Evolutionary conservation across 2,888 invertebrate species (phyloP), one percentile per base, ranked within the genome.

Genomic region (Taphrorychus bicolor): DNA sequence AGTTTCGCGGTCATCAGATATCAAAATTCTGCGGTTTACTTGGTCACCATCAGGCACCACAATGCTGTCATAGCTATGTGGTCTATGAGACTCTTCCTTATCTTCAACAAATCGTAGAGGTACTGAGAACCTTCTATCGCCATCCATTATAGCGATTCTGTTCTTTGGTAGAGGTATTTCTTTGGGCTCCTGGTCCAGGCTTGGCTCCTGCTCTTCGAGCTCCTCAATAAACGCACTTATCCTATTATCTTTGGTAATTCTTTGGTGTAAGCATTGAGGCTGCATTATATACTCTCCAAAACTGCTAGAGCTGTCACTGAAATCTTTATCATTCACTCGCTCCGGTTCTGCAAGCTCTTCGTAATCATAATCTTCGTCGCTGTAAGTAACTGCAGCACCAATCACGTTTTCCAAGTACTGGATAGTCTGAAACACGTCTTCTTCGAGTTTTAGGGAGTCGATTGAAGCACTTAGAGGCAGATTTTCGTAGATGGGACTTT

Each of bases 261-360:
- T 59, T 59, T 63, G 63, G 23, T 59, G 51, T 54, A 41, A 61
- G 52, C 45, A 18, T 2, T 48, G 18, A 7, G 62, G 58, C 1
- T 32, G 14, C 21, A 23, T 23, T 16, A 59, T 5, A 18, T 40
- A 69, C 18, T 65, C 65, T n/a, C 41, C 69, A 45, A 69, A 69
- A 54, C 69, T 69, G 40, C 69, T 69, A 5, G 69, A 61, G n/a
- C 69, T 69, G n/a, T 53, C 65, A 5, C 57, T 61, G 18, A 61
- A 65, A 40, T 58, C 51, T 19, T 58, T 42, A n/a, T 57, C 60
- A 17, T 65, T 57, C 9, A 53, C 23, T n/a, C n/a, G n/a, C n/a
- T n/a, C n/a, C n/a, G n/a, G n/a, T n/a, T n/a, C n/a, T 16, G 19
- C 5, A 11, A 21, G 3, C 32, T 59, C 56, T 2, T n/a, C 18